Evolutionary conservation across 2,888 invertebrate genomes (phyloP).

Genomic region (Drosophila robusta): DNA sequence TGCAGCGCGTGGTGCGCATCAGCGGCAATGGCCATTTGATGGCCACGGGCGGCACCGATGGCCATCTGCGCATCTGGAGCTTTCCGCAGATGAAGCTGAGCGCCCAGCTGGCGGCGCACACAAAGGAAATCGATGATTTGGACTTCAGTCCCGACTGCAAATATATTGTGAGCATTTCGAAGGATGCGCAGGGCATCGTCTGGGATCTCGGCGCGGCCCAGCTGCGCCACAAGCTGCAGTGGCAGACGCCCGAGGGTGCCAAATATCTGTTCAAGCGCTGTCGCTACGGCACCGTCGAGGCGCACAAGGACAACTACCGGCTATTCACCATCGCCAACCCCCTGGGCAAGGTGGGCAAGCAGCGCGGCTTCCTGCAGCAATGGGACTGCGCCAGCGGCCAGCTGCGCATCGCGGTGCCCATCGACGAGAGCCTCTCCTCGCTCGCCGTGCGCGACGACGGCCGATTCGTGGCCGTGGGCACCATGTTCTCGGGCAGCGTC

Average conservation of each 20-base stretch:
- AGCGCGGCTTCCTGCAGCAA: slow-evolving; percentile 90
- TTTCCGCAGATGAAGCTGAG: slow-evolving; percentile 92
- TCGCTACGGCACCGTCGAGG: slow-evolving; percentile 91
- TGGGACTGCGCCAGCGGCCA: slow-evolving; percentile 90
- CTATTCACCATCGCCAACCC: slow-evolving; percentile 94
- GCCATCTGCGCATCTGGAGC: slow-evolving; percentile 94
- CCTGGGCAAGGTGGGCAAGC: slow-evolving; percentile 89
- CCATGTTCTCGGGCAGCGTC: slow-evolving; percentile 96
- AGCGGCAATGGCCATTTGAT: slow-evolving; percentile 91
- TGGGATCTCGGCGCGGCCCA: slow-evolving; percentile 90
- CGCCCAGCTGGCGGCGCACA: slow-evolving; percentile 91
- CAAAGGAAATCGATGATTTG: slow-evolving; percentile 96
- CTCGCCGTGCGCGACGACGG: slow-evolving; percentile 96
- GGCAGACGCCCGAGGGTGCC: slow-evolving; percentile 90
- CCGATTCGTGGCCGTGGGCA: slow-evolving; percentile 95
- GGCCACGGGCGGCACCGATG: slow-evolving; percentile 97
- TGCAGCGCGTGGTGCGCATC: slow-evolving; percentile 94
- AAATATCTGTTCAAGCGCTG: slow-evolving; percentile 94
- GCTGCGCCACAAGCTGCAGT: slow-evolving; percentile 89
- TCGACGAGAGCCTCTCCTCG: slow-evolving; percentile 92
- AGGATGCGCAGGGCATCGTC: slow-evolving; percentile 93
- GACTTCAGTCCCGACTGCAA: slow-evolving; percentile 94
- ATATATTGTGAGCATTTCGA: slow-evolving; percentile 92
- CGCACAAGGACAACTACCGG: slow-evolving; percentile 88
- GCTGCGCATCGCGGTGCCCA: slow-evolving; percentile 87